phyloP scores from a whole-genome alignment of 2,113 vertebrate genomes.

The Desmodus rotundus region DNA sequence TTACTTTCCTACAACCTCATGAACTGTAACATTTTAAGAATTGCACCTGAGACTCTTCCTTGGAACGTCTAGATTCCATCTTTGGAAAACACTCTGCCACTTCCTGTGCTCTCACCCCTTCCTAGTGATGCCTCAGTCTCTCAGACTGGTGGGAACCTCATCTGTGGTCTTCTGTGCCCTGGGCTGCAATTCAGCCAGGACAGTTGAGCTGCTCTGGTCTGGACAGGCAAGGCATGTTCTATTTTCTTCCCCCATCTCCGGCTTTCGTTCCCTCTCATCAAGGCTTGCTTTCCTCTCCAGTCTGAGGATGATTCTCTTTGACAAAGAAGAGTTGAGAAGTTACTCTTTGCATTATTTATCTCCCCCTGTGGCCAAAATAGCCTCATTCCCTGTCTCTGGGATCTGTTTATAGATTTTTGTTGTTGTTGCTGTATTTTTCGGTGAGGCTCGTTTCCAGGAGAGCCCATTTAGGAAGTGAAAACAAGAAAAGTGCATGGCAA shows the following conservation, averaged over 20 bases:
- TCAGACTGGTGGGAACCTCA: background rate
- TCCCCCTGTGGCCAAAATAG: conserved; percentile 27
- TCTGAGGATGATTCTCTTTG: conserved; percentile 26
- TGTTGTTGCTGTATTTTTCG: background rate
- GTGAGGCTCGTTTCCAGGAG: background rate
- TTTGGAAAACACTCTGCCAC: background rate
- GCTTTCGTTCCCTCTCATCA: background rate
- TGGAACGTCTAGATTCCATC: background rate
- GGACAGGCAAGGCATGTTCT: background rate
- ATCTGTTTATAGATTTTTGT: conserved; percentile 33
- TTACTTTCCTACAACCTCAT: background rate
- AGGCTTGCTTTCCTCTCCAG: background rate
- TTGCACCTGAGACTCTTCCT: background rate
- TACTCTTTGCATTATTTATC: conserved; percentile 52
- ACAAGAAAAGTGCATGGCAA: background rate
- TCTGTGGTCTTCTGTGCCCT: background rate
- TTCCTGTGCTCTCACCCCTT: background rate
- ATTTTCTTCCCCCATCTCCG: background rate
- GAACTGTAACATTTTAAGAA: background rate
- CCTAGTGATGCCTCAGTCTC: background rate
- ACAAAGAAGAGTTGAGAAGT: conserved; percentile 26
- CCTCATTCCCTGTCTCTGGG: background rate
- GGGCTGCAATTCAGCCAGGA: background rate
- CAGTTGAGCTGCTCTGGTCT: background rate
- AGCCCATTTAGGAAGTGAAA: background rate